These are phyloP conservation scores for Laspeyria flexula DNA, from an alignment of 2,888 invertebrate species.

Conservation along the genomic window DNA sequence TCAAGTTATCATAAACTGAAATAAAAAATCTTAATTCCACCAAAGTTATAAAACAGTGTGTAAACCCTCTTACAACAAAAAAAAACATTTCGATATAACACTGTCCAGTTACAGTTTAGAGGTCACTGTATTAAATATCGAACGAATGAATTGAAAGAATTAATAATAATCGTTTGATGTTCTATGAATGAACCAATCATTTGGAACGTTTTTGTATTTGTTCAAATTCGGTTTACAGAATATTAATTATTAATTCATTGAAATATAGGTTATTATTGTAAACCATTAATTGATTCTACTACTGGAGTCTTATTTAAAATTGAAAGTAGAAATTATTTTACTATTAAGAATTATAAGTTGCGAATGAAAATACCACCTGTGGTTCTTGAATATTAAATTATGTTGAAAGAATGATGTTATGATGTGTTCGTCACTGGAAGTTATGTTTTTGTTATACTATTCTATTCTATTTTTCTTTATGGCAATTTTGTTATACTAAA, in stretches of 20 bases:
- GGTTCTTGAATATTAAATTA: neutral
- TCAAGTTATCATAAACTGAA: too few species aligned
- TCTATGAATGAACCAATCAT: conserved; percentile 38
- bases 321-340: neutral
- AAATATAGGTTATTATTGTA: too few species aligned
- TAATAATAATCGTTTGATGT: conserved; percentile 38
- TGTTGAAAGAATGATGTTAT: too few species aligned
- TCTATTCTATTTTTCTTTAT: too few species aligned
- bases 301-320: neutral
- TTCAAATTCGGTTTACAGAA: conserved; percentile 5
- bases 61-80: conserved; percentile 52
- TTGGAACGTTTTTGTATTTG: conserved; percentile 17
- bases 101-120: conserved; percentile 52
- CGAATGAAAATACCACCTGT: neutral
- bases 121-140: conserved; percentile 49
- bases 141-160: conserved; percentile 39
- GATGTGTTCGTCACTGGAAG: too few species aligned
- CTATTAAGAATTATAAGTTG: neutral
- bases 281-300: neutral
- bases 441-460: too few species aligned
- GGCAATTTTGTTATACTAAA: too few species aligned
- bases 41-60: too few species aligned
- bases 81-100: conserved; percentile 74
- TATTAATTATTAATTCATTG: neutral
- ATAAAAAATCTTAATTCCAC: too few species aligned